Base-by-base conservation (phyloP, 1,140 invertebrate species). In the Drosophila nannoptera region DNA sequence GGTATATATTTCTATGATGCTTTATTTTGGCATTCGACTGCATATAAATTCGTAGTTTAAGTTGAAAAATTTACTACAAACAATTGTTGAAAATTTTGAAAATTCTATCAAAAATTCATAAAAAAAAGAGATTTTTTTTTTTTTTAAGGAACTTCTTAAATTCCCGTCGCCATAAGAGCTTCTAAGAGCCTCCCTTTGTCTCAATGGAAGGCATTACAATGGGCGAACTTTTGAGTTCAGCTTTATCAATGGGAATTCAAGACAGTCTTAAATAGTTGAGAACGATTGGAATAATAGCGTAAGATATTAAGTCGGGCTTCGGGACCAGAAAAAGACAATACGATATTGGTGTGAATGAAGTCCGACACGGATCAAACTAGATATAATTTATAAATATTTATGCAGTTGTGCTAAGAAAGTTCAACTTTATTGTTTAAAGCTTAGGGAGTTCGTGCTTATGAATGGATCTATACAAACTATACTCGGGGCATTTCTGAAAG, bases 141-240 rank as follows among this genome's bases (percentile, higher is more conserved):
- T n/a, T n/a, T n/a, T n/a, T n/a, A 22, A 22, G 22, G 22, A 22
- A 22, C 22, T 22, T 22, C 3, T 22, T 22, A 22, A 22, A 3
- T 22, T 22, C 22, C 22, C 22, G 22, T 22, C 22, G 22, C 22
- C 22, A 22, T 22, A 22, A 22, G 22, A 22, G 45, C 50, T 16
- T 36, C n/a, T 5, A 16, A 60, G 50, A 43, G 55, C 16, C 59
- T 60, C 60, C 52, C 50, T 52, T 36, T 36, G 55, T 14, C 11
- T 22, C 11, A 31, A 16, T 49, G 45, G 2, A 42, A 52, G 33
- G 12, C 52, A 4, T 43, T 43, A 43, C 12, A 43, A 43, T 7
- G 14, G 35, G 5, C 14, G 29, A 46, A 22, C 54, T 29, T n/a
- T 9, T 12, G 33, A 32, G 14, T 35, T 32, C 12, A 58, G 48